Evolutionary conservation across 2,888 invertebrate species (phyloP), one percentile per base, ranked within the genome.

Genomic region (Mayetiola destructor): DNA sequence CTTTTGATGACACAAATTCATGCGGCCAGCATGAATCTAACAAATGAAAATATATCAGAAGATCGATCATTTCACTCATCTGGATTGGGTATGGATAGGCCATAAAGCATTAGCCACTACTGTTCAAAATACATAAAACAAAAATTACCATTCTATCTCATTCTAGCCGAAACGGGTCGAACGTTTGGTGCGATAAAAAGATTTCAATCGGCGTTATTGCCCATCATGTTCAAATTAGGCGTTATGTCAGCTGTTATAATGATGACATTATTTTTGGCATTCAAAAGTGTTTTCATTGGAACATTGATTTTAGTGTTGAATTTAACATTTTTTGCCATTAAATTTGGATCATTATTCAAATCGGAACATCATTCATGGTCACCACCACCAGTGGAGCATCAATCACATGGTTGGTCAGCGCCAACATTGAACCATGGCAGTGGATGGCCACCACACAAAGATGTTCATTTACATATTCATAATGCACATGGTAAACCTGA

Each of bases 261-360:
- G 30, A 53, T 53, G 53, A 53, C 30, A 53, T 53, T 53, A 20
- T 53, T 53, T 18, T 32, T 53, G 32, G 53, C 30, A 53, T 53
- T 53, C 18, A 53, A 53, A 32, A 12, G 53, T 32, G 53, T 53
- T 18, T 53, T 53, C 12, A 53, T 53, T 27, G 32, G 32, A 53
- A 53, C 53, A 8, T 18, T 53, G 9, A 53, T 53, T 18, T 53
- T 53, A 32, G 12, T 53, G 10, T 32, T 53, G 20, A 53, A 53
- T 32, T 3, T 53, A 16, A 53, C 30, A 30, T 53, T 53, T 12
- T 30, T 53, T 32, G 53, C 53, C 18, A 18, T 30, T 2, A 53
- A 53, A 53, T 53, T 53, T n/a, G 53, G 53, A 10, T 16, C 53
- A 32, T 30, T 27, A 10, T 53, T 53, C 16, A 53, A 53, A 18